phyloP scores from a whole-genome alignment of 2,888 invertebrate genomes.

The Acanthacorydalis orientalis region DNA sequence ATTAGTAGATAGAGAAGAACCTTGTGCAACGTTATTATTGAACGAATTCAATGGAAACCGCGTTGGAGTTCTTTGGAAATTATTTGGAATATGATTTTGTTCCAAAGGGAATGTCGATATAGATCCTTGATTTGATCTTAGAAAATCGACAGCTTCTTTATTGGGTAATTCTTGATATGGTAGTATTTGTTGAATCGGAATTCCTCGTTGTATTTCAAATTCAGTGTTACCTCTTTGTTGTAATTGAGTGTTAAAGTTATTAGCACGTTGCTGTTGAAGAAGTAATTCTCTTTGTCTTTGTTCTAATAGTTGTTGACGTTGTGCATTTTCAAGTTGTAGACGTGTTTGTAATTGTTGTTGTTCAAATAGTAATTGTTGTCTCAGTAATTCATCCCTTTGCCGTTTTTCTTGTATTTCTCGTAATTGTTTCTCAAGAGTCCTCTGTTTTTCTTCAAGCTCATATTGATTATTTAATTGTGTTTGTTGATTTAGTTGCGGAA shows the following conservation, averaged over 20 bases:
- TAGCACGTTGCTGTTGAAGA: slow-evolving; percentile 14
- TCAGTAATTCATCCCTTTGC: background rate
- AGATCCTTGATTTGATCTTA: slow-evolving; percentile 26
- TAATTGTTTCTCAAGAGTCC: background rate
- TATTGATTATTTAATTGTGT: slow-evolving; percentile 1
- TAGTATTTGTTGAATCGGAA: slow-evolving; percentile 20
- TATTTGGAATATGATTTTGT: slow-evolving; percentile 29
- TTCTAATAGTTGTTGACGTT: slow-evolving; percentile 19
- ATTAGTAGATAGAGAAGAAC: no score
- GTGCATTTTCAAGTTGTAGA: slow-evolving; percentile 7
- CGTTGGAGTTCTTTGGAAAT: slow-evolving; percentile 14
- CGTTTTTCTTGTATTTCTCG: background rate
- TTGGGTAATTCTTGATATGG: slow-evolving; percentile 36
- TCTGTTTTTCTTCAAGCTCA: background rate
- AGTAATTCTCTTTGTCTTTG: slow-evolving; percentile 15
- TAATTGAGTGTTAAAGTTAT: slow-evolving; percentile 14
- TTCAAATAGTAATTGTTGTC: no score
- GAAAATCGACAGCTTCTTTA: slow-evolving; percentile 33
- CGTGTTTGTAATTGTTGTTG: no score
- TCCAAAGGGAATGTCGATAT: slow-evolving; percentile 30
- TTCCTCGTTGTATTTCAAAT: slow-evolving; percentile 35
- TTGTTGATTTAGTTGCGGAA: background rate
- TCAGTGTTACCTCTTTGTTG: slow-evolving; percentile 14
- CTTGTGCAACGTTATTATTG: no score
- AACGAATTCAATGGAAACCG: no score